phyloP scores from a whole-genome alignment of 2,113 vertebrate species.

The Gnathonemus longibarbis region DNA sequence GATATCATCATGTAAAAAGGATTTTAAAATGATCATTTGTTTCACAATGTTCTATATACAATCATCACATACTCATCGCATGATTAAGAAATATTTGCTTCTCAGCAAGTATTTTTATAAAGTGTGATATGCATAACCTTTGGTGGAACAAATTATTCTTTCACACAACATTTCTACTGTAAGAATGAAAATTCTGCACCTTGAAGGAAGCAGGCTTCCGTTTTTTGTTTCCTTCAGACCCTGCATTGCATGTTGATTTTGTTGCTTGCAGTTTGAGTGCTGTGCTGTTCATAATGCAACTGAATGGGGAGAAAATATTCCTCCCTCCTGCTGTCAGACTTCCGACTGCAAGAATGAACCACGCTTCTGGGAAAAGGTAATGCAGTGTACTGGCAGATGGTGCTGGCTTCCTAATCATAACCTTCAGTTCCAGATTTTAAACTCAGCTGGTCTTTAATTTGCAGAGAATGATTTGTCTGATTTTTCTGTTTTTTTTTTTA shows the following conservation, averaged over 20 bases:
- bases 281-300: constrained; percentile 41
- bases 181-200: neutral
- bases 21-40: neutral
- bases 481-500: neutral
- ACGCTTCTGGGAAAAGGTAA: neutral
- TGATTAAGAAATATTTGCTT: neutral
- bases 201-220: neutral
- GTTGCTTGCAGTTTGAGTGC: constrained; percentile 44
- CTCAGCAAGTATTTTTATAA: neutral
- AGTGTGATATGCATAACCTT: neutral
- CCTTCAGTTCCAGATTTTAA: neutral
- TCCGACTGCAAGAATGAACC: rapidly evolving
- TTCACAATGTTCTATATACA: neutral
- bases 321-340: neutral
- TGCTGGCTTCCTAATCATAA: neutral
- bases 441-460: neutral
- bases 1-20: neutral
- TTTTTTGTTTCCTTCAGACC: neutral
- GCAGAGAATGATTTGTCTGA: neutral
- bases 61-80: neutral
- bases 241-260: neutral
- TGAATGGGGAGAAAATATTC: constrained; percentile 39
- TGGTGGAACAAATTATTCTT: neutral
- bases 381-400: neutral
- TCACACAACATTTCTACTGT: neutral